These are phyloP conservation scores for Orchesella flavescens DNA, from an alignment of 2,888 invertebrate genomes.

Conservation along the genomic window DNA sequence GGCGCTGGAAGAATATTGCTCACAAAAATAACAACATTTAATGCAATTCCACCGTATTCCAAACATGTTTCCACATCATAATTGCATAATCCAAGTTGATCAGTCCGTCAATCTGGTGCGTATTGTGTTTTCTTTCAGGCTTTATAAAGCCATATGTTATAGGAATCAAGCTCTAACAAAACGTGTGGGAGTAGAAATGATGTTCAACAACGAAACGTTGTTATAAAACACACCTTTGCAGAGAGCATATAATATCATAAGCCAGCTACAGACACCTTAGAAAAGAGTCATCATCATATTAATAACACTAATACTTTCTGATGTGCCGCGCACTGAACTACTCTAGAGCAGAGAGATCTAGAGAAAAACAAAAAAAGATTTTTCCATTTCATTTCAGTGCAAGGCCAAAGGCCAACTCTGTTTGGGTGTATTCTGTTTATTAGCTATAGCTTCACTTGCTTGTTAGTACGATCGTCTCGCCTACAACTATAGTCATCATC, in stretches of 20 bases:
- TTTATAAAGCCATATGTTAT: background rate
- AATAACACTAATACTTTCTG: background rate
- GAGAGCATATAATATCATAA: too few relatives aligned
- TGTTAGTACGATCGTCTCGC: background rate
- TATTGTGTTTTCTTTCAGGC: background rate
- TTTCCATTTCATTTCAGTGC: background rate
- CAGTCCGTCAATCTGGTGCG: background rate
- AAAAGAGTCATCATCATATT: background rate
- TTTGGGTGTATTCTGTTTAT: background rate
- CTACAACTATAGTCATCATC: background rate
- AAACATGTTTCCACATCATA: background rate
- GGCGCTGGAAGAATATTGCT: too few relatives aligned
- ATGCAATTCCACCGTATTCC: background rate
- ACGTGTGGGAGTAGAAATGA: background rate
- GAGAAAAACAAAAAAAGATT: background rate
- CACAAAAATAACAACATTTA: too few relatives aligned
- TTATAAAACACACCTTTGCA: too few relatives aligned
- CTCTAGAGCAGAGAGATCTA: too few relatives aligned
- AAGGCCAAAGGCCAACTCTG: background rate
- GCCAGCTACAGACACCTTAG: too few relatives aligned
- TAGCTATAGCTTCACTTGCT: background rate
- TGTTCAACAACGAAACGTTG: background rate
- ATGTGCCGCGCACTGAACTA: background rate
- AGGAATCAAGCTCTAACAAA: background rate
- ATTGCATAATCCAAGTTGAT: constrained; percentile 27